Base-by-base conservation (phyloP, 2,797 vertebrate genomes). In the Sus cebifrons region DNA sequence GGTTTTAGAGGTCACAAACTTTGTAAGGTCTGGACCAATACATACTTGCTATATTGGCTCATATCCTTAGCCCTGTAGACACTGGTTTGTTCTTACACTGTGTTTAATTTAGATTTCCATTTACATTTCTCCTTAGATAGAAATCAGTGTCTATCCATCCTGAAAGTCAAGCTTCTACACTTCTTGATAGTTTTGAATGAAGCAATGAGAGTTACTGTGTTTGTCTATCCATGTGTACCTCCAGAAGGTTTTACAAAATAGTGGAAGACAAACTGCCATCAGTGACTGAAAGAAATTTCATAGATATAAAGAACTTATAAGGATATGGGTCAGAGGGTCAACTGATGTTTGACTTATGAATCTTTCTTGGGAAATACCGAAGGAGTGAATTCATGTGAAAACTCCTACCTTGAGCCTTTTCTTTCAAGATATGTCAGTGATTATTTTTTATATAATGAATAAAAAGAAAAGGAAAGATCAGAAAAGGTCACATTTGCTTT, bases 291-390 rank as follows among this genome's bases (percentile, higher is more conserved):
- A 62, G n/a, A 95, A 97, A 91, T 56, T 82, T 18, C 78, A 67
- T 58, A 36, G 96, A 68, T 44, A 75, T 8, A 36, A 93, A 94
- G 10, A 95, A 87, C 1, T 81, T 6, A 27, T 0, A 54, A 79
- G 68, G 32, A 89, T 87, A 10, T 2, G 70, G 4, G 58, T 86
- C 16, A 90, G 97, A 98, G 86, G 2, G 54, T 94, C 83, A 92
- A 86, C 4, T 36, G 32, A 74, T 92, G 54, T 96, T 98, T 95
- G 49, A 96, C 18, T 15, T 70, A 56, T 18, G 18, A 70, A 60
- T 81, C 2, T 93, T 97, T 36, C 91, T 74, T 94, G 85, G 70
- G 21, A 98, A 98, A 97, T 96, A 93, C 3, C 78, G 89, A 91
- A 97, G 13, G 49, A 97, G 71, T 16, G 65, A 17, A 3, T 86